Base-by-base conservation (phyloP, 2,113 vertebrate genomes). In the Sturnira hondurensis region DNA sequence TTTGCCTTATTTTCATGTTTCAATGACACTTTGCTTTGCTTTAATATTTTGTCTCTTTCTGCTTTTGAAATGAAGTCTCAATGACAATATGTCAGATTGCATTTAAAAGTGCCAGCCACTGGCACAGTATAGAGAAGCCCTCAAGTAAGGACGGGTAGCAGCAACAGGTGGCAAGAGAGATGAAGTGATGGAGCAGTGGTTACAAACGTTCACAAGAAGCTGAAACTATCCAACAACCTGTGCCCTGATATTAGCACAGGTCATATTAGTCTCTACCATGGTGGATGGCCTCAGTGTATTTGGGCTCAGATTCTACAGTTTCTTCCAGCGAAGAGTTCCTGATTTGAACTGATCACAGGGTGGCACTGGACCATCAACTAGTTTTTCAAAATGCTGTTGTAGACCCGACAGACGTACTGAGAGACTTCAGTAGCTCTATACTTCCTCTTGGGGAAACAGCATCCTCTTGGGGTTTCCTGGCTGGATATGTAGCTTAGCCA, bases 381-480 rank as follows among this genome's bases (percentile, higher is more conserved):
- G 98, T 99, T 99, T 98, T 99, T 99, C 98, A 99, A 98, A 97
- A 99, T 99, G 73, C 98, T 98, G 97, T 99, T 99, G 33, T 99
- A 99, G 98, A 99, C 99, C 98, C 99, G 99, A 98, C 99, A 99
- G 98, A 99, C 99, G 93, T 99, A 99, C 97, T 99, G 99, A 97
- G 99, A 99, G 74, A 99, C 99, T 97, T 99, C 99, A 0, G 99
- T 99, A 97, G 99, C 99, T 95, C 99, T 98, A 97, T 99, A 99
- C 94, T 99, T 99, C 95, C n/a, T n/a, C n/a, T n/a, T n/a, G n/a
- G n/a, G 99, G 98, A 52, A 99, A 99, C 91, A 99, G 99, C 99
- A 16, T 50, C 9, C 19, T 16, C 10, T 20, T n/a, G 74, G 74
- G 45, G 33, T 77, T 33, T 50, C 74, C 31, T 77, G 74, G 74